Evolutionary conservation across 2,888 invertebrate species (phyloP).

Genomic region (Portevinia maculata): DNA sequence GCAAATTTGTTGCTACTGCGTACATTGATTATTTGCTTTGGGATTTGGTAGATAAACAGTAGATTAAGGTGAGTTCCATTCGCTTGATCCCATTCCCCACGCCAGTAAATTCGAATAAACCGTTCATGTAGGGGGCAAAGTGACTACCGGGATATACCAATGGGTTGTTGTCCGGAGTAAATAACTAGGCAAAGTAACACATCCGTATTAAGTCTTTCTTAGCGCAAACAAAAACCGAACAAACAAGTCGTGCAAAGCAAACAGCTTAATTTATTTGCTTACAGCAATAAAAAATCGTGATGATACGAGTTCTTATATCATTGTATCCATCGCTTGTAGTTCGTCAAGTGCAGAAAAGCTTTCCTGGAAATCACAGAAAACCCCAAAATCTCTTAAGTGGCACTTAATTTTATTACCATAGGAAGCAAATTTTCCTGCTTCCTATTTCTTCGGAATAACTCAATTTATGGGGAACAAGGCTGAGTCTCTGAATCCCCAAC

Average conservation of each 20-base stretch:
- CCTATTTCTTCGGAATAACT: slow-evolving; percentile 21
- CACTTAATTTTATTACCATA: slow-evolving; percentile 48
- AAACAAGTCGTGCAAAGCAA: not conserved
- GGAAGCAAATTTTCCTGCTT: slow-evolving; percentile 12
- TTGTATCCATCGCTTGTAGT: slow-evolving; percentile 8
- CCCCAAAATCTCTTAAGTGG: slow-evolving; percentile 44
- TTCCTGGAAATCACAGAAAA: slow-evolving; percentile 33
- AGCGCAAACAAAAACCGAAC: not conserved
- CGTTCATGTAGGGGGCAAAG: too few relatives aligned
- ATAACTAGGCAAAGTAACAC: slow-evolving; percentile 8
- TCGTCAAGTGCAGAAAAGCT: slow-evolving; percentile 6
- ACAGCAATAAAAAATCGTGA: slow-evolving; percentile 28
- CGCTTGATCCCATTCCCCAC: too few relatives aligned
- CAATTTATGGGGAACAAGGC: not conserved
- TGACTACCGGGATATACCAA: too few relatives aligned
- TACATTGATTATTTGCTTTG: not conserved
- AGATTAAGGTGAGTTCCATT: slow-evolving; percentile 30
- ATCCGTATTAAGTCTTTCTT: slow-evolving; percentile 7
- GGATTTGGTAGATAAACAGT: not conserved
- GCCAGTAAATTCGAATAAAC: too few relatives aligned
- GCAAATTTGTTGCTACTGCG: not conserved
- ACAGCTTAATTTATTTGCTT: slow-evolving; percentile 35
- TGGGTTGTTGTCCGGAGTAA: too few relatives aligned
- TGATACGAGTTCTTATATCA: slow-evolving; percentile 1
- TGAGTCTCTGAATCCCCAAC: too few relatives aligned